A percentile compares a stretch with the other conserved stretches of the same genome.
Evolutionary conservation across 2,113 vertebrate species (phyloP).

Genomic region (Indri indri): DNA sequence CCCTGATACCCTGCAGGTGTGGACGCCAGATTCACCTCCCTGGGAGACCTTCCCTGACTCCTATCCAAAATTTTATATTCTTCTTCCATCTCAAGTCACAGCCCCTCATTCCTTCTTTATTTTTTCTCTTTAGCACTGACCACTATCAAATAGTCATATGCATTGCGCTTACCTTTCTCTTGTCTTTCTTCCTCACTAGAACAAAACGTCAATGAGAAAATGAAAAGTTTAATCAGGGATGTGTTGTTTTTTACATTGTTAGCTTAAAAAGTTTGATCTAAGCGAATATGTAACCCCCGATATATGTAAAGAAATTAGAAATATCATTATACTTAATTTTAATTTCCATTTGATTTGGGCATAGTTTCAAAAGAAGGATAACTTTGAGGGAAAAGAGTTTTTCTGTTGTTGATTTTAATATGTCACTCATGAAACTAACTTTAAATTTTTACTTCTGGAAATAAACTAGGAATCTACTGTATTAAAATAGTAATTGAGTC

Average conservation of each 20-base stretch:
- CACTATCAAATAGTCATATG: not conserved
- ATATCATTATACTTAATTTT: not conserved
- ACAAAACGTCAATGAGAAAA: not conserved
- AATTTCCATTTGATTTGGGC: not conserved
- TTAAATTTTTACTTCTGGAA: slow-evolving; percentile 24
- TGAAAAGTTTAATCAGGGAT: not conserved
- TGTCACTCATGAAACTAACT: not conserved
- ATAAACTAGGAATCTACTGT: not conserved
- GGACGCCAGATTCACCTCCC: not conserved
- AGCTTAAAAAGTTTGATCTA: not conserved
- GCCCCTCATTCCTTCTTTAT: not conserved
- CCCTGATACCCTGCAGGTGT: not conserved
- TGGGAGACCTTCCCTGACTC: not conserved
- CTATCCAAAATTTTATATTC: not conserved
- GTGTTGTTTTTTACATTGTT: not conserved
- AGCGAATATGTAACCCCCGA: not conserved
- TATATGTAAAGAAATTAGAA: not conserved
- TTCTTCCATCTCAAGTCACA: not conserved
- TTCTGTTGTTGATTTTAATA: slow-evolving; percentile 24
- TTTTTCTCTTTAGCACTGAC: not conserved
- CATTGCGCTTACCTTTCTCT: not conserved
- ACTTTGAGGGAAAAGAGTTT: not conserved
- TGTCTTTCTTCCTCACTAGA: not conserved
- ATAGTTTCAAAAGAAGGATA: not conserved
- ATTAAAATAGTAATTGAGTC: not conserved